phyloP scores from a whole-genome alignment of 1,140 invertebrate genomes.

The Drosophila prosaltans region DNA sequence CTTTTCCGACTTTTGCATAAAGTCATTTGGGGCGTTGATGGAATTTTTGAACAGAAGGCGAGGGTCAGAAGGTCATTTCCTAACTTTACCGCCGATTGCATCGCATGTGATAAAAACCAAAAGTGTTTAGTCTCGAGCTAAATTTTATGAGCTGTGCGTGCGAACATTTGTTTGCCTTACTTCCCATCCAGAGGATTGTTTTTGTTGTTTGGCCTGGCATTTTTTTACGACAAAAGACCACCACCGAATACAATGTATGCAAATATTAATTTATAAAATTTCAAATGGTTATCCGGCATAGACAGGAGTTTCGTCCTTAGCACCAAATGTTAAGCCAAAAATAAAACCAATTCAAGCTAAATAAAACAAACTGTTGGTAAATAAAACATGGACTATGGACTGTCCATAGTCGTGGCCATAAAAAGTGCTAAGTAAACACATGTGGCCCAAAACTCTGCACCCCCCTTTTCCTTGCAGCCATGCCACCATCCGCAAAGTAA shows the following conservation, averaged over 20 bases:
- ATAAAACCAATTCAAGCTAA: slow-evolving; percentile 43
- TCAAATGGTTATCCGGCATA: slow-evolving; percentile 58
- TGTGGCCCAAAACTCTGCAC: slow-evolving; percentile 43
- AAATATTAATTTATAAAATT: slow-evolving; percentile 80
- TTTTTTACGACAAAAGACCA: slow-evolving; percentile 1
- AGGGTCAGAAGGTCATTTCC: slow-evolving; percentile 13
- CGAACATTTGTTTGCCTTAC: slow-evolving; percentile 41
- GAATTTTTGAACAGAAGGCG: slow-evolving; percentile 56
- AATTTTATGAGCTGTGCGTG: slow-evolving; percentile 68
- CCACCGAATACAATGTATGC: slow-evolving; percentile 32
- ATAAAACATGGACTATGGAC: slow-evolving; percentile 61
- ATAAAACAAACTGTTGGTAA: slow-evolving; percentile 66
- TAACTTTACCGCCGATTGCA: slow-evolving; percentile 16
- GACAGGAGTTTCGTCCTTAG: background rate
- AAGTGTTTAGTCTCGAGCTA: slow-evolving; percentile 47
- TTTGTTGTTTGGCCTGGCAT: background rate
- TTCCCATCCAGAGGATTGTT: slow-evolving; percentile 8
- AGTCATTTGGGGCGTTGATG: slow-evolving; percentile 66
- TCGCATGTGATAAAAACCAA: slow-evolving; percentile 28
- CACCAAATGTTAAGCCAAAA: slow-evolving; percentile 34
- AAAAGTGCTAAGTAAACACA: slow-evolving; percentile 82
- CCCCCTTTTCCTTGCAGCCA: background rate
- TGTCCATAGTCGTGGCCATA: slow-evolving; percentile 52
- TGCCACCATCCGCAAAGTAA: slow-evolving; percentile 53
- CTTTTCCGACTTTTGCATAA: slow-evolving; percentile 48